A percentile compares a stretch with the other conserved stretches of the same genome.
These are phyloP conservation scores for Cairina moschata DNA, from an alignment of 2,113 vertebrate genomes.

Conservation along the genomic window DNA sequence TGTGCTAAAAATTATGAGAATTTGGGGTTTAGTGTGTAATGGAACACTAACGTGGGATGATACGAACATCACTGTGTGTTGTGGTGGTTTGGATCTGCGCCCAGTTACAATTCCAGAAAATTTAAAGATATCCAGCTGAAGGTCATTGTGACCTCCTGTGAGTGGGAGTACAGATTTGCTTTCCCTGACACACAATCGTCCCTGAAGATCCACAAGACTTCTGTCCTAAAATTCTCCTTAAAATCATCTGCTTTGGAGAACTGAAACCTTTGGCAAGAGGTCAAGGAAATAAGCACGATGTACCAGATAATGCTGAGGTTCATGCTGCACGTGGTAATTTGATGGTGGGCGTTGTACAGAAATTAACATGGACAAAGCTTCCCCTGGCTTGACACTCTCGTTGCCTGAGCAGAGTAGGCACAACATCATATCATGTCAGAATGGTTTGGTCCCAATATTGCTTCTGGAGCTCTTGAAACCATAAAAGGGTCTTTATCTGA, in stretches of 20 bases:
- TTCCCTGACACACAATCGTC: not conserved
- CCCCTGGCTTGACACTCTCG: not conserved
- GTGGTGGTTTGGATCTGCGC: not conserved
- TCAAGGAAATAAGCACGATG: not conserved
- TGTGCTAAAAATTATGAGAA: not conserved
- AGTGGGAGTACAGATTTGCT: not conserved
- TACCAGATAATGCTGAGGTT: not conserved
- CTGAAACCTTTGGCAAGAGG: not conserved
- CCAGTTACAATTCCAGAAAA: not conserved
- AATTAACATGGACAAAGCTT: not conserved
- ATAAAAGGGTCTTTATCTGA: not conserved
- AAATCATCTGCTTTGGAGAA: not conserved
- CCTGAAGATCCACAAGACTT: not conserved
- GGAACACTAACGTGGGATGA: not conserved
- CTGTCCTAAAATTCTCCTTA: not conserved
- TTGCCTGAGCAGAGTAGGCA: not conserved
- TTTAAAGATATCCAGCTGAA: not conserved
- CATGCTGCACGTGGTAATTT: not conserved
- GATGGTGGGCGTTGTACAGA: not conserved
- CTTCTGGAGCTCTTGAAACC: not conserved
- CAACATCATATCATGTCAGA: not conserved
- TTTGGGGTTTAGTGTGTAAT: not conserved
- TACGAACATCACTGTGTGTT: not conserved
- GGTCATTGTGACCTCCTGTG: not conserved
- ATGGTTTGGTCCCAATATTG: not conserved